Base-by-base conservation (phyloP, 2,797 vertebrate species). In the Poeciliopsis infans region DNA sequence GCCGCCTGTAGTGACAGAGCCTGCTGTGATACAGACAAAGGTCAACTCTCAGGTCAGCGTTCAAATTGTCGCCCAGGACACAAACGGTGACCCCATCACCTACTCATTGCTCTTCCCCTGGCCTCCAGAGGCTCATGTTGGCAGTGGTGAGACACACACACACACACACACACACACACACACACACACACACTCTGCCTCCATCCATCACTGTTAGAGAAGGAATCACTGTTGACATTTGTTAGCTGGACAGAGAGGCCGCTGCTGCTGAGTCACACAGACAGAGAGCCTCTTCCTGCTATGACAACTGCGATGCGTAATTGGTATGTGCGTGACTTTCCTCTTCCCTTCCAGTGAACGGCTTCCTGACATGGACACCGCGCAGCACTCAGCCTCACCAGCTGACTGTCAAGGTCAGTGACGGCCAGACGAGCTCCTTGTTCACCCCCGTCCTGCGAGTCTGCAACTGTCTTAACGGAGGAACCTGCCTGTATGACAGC, bases 391-490 rank as follows among this genome's bases (percentile, higher is more conserved):
- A 87, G 80, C 95, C 96, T 0, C 89, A 95, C 68, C 88, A 88
- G 82, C 89, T 97, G 78, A 95, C 91, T 36, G 80, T 97, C 76
- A 92, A 88, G 86, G 95, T 95, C 81, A 95, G 91, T 0, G 96
- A 97, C 74, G 78, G 82, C 7, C 75, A 86, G 69, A 91, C 82
- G 82, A 96, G 95, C 89, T 95, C 96, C 23, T 47, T 96, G 70
- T 91, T 97, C 86, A 94, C 78, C 25, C 96, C 95, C 12, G 81
- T 93, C 71, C 88, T 96, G 59, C 94, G 91, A 7, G 80, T 97
- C 68, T 97, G 96, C 82, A 95, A 91, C 92, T 97, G 96, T 84
- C 79, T 96, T 66, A 96, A 96, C 4, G 95, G 96, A 71, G 96
- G 96, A 75, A 91, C 89, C 73, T 97, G 96, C 79, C 95, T 95